Evolutionary conservation across 2,888 invertebrate species (phyloP).

Genomic region (Coremacera marginata): DNA sequence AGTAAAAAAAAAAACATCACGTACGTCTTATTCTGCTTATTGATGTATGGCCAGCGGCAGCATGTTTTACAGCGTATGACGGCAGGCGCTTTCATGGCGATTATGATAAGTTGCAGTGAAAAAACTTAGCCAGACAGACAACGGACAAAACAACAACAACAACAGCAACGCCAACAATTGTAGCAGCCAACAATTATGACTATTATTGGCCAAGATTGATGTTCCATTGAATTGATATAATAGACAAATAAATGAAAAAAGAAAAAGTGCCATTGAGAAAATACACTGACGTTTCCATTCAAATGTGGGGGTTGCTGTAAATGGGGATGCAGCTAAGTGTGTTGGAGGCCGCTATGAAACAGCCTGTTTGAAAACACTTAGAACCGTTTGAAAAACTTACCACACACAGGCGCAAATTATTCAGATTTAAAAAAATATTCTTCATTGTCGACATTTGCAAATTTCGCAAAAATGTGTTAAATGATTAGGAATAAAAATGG

Average conservation of each 20-base stretch:
- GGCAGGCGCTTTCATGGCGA: background rate
- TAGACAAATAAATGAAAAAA: background rate
- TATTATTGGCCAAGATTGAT: constrained; percentile 34
- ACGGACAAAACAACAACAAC: background rate
- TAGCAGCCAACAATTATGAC: constrained; percentile 24
- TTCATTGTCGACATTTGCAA: too few relatives aligned
- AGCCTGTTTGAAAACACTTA: too few relatives aligned
- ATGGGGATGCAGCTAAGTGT: too few relatives aligned
- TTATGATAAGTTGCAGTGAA: background rate
- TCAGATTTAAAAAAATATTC: too few relatives aligned
- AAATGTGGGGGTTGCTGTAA: too few relatives aligned
- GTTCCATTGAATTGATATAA: constrained; percentile 31
- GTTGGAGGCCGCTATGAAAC: too few relatives aligned
- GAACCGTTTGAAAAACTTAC: too few relatives aligned
- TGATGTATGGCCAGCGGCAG: background rate
- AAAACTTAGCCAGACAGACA: background rate
- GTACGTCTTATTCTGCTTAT: background rate
- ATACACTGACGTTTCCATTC: background rate
- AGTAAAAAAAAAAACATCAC: background rate
- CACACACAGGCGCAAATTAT: too few relatives aligned
- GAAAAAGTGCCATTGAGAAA: constrained; percentile 15
- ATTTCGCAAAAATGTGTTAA: too few relatives aligned
- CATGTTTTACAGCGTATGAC: background rate
- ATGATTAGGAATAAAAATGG: too few relatives aligned
- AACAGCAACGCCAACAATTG: background rate